These are phyloP conservation scores for Hyperoodon ampullatus DNA, from an alignment of 2,113 vertebrate genomes.

Conservation along the genomic window DNA sequence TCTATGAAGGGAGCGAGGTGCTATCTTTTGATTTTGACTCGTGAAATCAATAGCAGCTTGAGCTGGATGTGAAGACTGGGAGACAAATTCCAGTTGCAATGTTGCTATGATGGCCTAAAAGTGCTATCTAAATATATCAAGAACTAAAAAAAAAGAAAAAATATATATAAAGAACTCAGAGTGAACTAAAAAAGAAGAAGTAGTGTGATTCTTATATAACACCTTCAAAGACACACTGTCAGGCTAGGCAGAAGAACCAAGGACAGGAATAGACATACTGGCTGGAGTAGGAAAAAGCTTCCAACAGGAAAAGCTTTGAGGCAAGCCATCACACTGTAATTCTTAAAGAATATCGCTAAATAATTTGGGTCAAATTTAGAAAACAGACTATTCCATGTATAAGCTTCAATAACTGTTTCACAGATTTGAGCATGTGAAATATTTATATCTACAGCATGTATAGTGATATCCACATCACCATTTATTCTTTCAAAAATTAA, in stretches of 20 bases:
- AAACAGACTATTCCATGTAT: background rate
- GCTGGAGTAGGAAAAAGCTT: background rate
- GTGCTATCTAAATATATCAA: background rate
- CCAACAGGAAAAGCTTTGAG: background rate
- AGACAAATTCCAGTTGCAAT: background rate
- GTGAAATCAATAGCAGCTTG: background rate
- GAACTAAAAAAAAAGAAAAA: no score
- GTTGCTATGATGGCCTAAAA: background rate
- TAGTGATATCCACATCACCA: background rate
- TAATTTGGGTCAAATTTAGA: background rate
- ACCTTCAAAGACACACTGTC: background rate
- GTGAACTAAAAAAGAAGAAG: fast-evolving
- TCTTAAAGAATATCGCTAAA: background rate
- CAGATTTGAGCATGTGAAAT: background rate
- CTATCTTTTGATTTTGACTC: background rate
- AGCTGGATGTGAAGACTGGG: background rate
- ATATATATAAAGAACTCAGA: background rate
- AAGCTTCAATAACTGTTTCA: background rate
- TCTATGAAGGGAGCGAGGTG: background rate
- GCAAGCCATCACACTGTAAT: background rate
- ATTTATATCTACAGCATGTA: background rate
- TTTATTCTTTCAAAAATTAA: constrained; percentile 9
- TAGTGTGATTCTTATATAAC: background rate
- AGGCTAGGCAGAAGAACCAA: background rate
- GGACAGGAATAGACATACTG: background rate